Conservation (phyloP, 2,888 invertebrate genomes). For the Monochamus alternatus region DNA sequence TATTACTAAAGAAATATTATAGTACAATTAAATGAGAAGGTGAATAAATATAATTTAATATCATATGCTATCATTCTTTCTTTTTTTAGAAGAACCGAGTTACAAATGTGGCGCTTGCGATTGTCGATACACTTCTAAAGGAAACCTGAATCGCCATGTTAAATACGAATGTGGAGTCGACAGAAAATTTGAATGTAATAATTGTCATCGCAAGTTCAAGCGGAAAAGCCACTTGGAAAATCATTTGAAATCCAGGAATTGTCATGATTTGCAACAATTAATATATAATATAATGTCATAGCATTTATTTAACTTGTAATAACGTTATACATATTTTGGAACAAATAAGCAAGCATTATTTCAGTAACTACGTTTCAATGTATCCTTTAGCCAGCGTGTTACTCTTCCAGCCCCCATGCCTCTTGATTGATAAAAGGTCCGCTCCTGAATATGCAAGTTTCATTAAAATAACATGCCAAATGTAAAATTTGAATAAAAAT, state of each 20-base stretch:
- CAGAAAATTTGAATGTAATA: constrained; percentile 51
- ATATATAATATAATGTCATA: too few species aligned
- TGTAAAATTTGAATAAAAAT: too few species aligned
- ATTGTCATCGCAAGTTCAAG: constrained; percentile 55
- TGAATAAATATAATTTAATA: background rate
- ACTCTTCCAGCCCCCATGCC: too few species aligned
- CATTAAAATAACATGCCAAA: too few species aligned
- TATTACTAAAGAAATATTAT: background rate
- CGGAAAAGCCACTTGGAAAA: constrained; percentile 54
- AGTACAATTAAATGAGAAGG: background rate
- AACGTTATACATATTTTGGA: too few species aligned
- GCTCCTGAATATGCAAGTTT: too few species aligned
- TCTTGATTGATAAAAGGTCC: too few species aligned
- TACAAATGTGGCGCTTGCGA: constrained; percentile 43
- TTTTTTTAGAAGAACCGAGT: constrained; percentile 29
- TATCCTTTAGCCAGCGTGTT: too few species aligned
- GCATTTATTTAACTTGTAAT: too few species aligned
- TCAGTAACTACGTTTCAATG: too few species aligned
- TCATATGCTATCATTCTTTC: background rate
- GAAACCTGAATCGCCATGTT: constrained; percentile 48
- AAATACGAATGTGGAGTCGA: constrained; percentile 58
- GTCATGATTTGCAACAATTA: background rate
- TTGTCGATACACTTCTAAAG: constrained; percentile 43
- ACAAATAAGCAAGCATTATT: too few species aligned
- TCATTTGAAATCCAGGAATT: constrained; percentile 47